A percentile compares a stretch with the other conserved stretches of the same genome.
phyloP scores from a whole-genome alignment of 2,113 vertebrate species.

The Caranx melampygus region DNA sequence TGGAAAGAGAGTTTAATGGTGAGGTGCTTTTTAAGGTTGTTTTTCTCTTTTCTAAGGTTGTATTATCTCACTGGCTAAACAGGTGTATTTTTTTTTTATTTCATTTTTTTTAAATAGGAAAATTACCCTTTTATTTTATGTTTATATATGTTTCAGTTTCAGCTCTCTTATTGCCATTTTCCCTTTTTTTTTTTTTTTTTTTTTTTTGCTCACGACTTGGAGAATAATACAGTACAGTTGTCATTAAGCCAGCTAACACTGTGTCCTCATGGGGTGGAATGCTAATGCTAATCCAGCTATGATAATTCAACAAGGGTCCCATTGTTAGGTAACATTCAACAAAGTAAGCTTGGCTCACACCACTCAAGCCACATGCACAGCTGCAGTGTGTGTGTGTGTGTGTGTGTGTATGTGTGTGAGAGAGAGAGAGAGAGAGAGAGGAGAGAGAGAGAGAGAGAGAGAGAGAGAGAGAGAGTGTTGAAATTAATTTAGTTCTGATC shows the following conservation, averaged over 20 bases:
- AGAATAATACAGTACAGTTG: conserved; percentile 24
- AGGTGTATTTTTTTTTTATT: no score
- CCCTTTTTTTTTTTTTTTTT: neutral
- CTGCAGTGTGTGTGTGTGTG: conserved; percentile 33
- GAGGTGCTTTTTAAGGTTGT: conserved; percentile 61
- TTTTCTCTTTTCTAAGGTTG: no score
- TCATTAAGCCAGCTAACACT: conserved; percentile 38
- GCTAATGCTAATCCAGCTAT: conserved; percentile 66
- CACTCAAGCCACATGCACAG: conserved; percentile 54
- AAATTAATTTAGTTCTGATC: neutral
- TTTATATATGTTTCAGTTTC: neutral
- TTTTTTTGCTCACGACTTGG: neutral
- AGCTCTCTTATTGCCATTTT: no score
- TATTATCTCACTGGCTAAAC: no score
- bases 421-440: neutral
- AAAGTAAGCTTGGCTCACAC: conserved; percentile 47
- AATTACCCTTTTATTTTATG: neutral
- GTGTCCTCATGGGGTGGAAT: conserved; percentile 50
- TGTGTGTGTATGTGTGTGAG: conserved; percentile 31
- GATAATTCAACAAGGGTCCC: conserved; percentile 56
- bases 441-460: no score
- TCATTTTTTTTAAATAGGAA: neutral
- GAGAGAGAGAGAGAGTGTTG: conserved; percentile 7
- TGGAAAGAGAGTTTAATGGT: conserved; percentile 90
- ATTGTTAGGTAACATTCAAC: conserved; percentile 58